phyloP scores from a whole-genome alignment of 2,888 invertebrate species.

The Oscheius sp. region DNA sequence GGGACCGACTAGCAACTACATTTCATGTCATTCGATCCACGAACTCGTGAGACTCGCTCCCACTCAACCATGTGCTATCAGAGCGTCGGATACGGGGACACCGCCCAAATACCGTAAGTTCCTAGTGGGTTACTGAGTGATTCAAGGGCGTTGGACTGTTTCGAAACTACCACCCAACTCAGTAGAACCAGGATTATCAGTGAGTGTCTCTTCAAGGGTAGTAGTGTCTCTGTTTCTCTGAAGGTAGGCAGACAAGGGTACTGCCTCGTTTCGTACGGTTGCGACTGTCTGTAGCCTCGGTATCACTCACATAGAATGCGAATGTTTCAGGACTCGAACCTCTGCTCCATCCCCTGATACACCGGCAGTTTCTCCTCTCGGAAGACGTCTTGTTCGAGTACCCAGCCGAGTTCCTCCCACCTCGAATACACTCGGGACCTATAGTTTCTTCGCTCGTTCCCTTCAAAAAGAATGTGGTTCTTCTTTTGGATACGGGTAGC shows the following conservation, averaged over 20 bases:
- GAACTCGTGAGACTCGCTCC: constrained; percentile 19
- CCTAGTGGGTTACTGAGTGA: too few species aligned
- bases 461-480: constrained; percentile 19
- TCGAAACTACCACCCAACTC: too few species aligned
- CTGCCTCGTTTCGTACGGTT: too few species aligned
- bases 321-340: constrained; percentile 21
- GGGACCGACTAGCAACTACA: constrained; percentile 3
- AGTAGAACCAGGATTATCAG: too few species aligned
- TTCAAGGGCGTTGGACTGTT: too few species aligned
- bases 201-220: too few species aligned
- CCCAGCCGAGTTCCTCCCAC: constrained; percentile 36
- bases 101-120: constrained; percentile 24
- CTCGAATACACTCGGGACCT: constrained; percentile 28
- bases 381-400: constrained; percentile 34
- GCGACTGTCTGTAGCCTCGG: too few species aligned
- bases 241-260: too few species aligned
- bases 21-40: constrained; percentile 30
- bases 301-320: too few species aligned
- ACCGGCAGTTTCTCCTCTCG: constrained; percentile 31
- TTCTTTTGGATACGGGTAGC: constrained; percentile 33
- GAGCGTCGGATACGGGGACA: constrained; percentile 28
- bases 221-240: too few species aligned
- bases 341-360: constrained; percentile 5
- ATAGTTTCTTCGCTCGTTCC: constrained; percentile 6
- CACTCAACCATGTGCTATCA: constrained; percentile 21